Evolutionary conservation across 2,888 invertebrate species (phyloP).

Genomic region (Tenthredo scrophulariae): DNA sequence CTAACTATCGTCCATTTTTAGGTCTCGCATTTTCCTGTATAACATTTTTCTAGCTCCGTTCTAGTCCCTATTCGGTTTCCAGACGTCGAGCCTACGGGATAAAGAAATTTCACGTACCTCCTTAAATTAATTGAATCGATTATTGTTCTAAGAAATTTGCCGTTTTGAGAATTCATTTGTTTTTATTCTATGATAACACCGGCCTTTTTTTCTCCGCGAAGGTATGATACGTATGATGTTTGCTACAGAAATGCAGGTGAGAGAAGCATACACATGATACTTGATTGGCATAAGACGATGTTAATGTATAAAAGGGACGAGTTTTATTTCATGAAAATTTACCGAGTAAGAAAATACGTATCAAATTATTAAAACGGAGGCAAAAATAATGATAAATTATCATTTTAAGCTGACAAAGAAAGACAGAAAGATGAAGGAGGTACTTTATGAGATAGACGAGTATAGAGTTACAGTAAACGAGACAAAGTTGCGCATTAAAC

Average conservation of each 20-base stretch:
- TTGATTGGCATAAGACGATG: not conserved
- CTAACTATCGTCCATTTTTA: not conserved
- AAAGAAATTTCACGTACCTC: conserved; percentile 3
- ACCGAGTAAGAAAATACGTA: conserved; percentile 14
- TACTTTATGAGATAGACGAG: conserved; percentile 11
- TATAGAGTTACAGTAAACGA: conserved; percentile 39
- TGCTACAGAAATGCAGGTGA: not conserved
- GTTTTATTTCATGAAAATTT: not conserved
- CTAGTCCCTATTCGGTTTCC: too few relatives aligned
- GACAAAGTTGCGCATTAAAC: not conserved
- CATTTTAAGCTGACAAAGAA: conserved; percentile 25
- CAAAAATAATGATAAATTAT: not conserved
- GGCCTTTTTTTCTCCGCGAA: not conserved
- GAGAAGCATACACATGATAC: not conserved
- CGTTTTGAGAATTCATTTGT: not conserved
- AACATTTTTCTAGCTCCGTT: not conserved
- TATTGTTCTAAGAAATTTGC: not conserved
- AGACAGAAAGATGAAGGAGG: not conserved
- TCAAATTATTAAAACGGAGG: not conserved
- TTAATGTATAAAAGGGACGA: not conserved
- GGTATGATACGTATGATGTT: not conserved
- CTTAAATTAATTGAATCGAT: conserved; percentile 24
- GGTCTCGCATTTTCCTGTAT: not conserved
- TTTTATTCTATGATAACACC: not conserved
- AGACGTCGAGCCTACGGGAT: too few relatives aligned